These are phyloP conservation scores for Cybosia mesomella DNA, from an alignment of 2,888 invertebrate genomes.

Conservation along the genomic window DNA sequence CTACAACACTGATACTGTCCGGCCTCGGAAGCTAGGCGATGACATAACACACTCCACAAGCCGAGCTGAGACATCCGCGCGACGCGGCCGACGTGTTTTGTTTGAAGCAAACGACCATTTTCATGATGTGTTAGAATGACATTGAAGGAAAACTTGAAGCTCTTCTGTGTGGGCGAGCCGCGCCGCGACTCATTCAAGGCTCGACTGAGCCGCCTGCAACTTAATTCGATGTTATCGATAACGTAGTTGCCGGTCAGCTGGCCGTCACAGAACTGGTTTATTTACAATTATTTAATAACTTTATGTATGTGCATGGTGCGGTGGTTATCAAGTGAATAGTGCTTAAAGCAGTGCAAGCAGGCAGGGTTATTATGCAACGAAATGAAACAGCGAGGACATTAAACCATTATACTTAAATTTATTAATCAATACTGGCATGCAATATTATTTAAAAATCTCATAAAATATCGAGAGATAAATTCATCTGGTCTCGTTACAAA, in stretches of 20 bases:
- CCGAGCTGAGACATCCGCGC: constrained; percentile 66
- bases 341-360: constrained; percentile 26
- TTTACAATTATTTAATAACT: constrained; percentile 14
- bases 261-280: constrained; percentile 33
- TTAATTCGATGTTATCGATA: constrained; percentile 20
- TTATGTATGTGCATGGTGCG: constrained; percentile 9
- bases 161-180: constrained; percentile 46
- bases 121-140: constrained; percentile 66
- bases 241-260: constrained; percentile 21
- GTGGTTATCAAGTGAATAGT: constrained; percentile 10
- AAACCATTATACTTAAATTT: constrained; percentile 86
- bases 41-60: constrained; percentile 60
- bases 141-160: constrained; percentile 67
- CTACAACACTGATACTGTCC: constrained; percentile 50
- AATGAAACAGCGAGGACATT: constrained; percentile 76
- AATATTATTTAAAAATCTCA: constrained; percentile 80
- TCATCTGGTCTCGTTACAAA: constrained; percentile 78
- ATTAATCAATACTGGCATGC: constrained; percentile 84
- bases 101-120: constrained; percentile 68
- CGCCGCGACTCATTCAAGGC: constrained; percentile 38
- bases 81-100: constrained; percentile 67
- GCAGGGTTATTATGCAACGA: constrained; percentile 40
- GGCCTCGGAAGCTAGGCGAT: constrained; percentile 51
- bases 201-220: constrained; percentile 36
- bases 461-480: constrained; percentile 82